These are phyloP conservation scores for Sebastes taczanowskii DNA, from an alignment of 2,797 vertebrate genomes.

Conservation along the genomic window DNA sequence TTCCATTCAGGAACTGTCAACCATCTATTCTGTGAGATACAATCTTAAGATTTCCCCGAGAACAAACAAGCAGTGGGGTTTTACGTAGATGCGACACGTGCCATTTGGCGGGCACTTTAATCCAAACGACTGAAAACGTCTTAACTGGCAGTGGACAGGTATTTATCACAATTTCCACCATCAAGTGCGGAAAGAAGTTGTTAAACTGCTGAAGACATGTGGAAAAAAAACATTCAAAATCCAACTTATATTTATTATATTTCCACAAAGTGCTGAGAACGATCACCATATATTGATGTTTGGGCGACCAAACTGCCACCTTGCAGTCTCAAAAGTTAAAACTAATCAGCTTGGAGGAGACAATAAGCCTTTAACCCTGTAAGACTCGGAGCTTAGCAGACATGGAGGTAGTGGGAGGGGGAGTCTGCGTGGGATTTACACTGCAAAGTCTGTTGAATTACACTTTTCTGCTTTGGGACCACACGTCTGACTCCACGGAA, in stretches of 20 bases:
- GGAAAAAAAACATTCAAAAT: not conserved
- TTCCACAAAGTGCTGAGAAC: not conserved
- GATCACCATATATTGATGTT: not conserved
- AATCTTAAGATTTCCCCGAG: not conserved
- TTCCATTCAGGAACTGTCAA: slow-evolving; percentile 11
- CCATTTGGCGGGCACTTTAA: not conserved
- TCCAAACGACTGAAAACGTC: not conserved
- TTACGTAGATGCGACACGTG: not conserved
- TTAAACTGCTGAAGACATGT: not conserved
- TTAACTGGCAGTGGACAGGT: not conserved
- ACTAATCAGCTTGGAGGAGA: slow-evolving; percentile 71
- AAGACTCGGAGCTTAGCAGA: slow-evolving; percentile 64
- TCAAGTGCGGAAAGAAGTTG: not conserved
- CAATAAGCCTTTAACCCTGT: slow-evolving; percentile 73
- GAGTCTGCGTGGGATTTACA: slow-evolving; percentile 30
- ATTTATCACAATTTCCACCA: not conserved
- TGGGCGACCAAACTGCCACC: not conserved
- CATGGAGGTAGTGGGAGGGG: slow-evolving; percentile 15
- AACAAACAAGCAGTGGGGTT: not conserved
- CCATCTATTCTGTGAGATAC: not conserved
- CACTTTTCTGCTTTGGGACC: not conserved
- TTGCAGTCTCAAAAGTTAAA: slow-evolving; percentile 65
- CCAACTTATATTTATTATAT: not conserved
- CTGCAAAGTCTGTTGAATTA: slow-evolving; percentile 16
- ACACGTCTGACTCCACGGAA: not conserved